These are phyloP conservation scores for Macropis europaea DNA, from an alignment of 2,888 invertebrate genomes.

Conservation along the genomic window DNA sequence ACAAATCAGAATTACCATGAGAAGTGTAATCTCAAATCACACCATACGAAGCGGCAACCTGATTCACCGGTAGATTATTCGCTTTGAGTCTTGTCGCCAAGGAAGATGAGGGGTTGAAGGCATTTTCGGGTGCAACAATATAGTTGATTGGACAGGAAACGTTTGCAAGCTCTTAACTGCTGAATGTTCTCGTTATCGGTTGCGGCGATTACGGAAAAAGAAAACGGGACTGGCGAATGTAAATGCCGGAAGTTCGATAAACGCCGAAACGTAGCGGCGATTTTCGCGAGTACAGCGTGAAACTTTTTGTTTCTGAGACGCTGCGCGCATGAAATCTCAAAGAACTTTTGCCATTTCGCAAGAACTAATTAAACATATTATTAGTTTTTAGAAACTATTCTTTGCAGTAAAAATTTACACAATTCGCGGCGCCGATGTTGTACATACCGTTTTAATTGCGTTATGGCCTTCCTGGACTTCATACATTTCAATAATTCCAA, in stretches of 20 bases:
- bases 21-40: background rate
- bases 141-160: constrained; percentile 72
- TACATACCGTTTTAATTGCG: background rate
- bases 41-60: background rate
- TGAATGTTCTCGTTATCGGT: constrained; percentile 73
- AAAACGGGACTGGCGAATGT: constrained; percentile 10
- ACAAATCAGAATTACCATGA: background rate
- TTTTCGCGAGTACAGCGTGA: background rate
- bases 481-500: background rate
- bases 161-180: constrained; percentile 70
- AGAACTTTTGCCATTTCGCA: background rate
- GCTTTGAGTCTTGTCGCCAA: constrained; percentile 1
- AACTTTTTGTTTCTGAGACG: background rate
- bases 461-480: background rate
- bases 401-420: background rate
- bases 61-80: constrained; percentile 12
- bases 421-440: background rate
- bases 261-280: constrained; percentile 2
- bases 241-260: constrained; percentile 22
- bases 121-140: constrained; percentile 66
- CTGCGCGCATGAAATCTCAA: background rate
- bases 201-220: constrained; percentile 21
- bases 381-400: background rate
- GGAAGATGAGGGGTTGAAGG: constrained; percentile 37
- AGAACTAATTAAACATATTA: constrained; percentile 19